phyloP scores from a whole-genome alignment of 2,797 vertebrate genomes.

The Hippoglossus hippoglossus region DNA sequence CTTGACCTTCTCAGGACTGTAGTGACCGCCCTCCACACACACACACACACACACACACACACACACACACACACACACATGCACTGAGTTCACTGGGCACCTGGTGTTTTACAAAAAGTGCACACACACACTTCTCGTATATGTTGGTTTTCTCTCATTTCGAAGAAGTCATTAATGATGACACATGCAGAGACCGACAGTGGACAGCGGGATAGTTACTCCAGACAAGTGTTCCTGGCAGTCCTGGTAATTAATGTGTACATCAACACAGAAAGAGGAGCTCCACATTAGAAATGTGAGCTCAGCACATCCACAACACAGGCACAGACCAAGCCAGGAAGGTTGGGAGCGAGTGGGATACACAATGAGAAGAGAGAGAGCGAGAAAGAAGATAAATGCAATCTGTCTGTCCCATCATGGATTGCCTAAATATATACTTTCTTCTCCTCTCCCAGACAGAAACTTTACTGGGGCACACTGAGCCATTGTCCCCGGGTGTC shows the following conservation, averaged over 20 bases:
- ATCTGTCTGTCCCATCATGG: conserved; percentile 73
- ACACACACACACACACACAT: no score
- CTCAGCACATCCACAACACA: conserved; percentile 81
- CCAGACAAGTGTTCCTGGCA: conserved; percentile 81
- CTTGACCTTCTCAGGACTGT: conserved; percentile 52
- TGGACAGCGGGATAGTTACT: conserved; percentile 70
- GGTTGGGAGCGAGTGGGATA: conserved; percentile 44
- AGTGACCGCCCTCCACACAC: not conserved
- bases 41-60: no score
- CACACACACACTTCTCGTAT: conserved; percentile 40
- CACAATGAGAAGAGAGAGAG: conserved; percentile 35
- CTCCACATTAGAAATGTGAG: conserved; percentile 80
- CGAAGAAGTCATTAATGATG: conserved; percentile 66
- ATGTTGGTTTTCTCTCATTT: conserved; percentile 48
- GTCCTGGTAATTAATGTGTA: conserved; percentile 85
- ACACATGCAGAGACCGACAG: conserved; percentile 25
- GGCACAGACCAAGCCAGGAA: conserved; percentile 56
- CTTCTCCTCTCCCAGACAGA: conserved; percentile 57
- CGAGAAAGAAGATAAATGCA: conserved; percentile 78
- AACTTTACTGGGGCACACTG: conserved; percentile 76
- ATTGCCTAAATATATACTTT: conserved; percentile 73
- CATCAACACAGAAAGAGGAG: conserved; percentile 82
- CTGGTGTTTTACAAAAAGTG: conserved; percentile 47
- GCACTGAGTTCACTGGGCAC: conserved; percentile 22
- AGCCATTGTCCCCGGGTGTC: conserved; percentile 60